phyloP scores from a whole-genome alignment of 2,888 invertebrate genomes.

The Tridacna gigas region DNA sequence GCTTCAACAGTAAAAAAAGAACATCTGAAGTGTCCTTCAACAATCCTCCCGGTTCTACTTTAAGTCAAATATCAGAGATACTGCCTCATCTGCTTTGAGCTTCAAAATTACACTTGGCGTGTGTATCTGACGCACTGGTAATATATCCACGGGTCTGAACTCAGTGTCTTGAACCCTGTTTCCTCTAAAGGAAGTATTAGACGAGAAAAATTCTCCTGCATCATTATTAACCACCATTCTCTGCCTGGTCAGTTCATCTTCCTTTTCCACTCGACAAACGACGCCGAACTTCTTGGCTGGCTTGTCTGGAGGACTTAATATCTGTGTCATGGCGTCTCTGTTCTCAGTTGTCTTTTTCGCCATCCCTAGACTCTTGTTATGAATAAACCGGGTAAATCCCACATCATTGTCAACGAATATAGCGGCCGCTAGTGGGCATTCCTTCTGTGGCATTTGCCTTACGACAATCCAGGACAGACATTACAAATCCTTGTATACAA shows the following conservation, averaged over 20 bases:
- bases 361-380: not conserved
- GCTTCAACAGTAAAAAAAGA: not conserved
- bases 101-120: not conserved
- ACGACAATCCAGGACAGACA: no score
- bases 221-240: not conserved
- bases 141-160: not conserved
- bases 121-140: not conserved
- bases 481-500: no score
- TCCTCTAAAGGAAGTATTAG: not conserved
- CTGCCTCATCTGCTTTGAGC: not conserved
- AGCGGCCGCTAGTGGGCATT: not conserved
- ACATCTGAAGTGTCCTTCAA: not conserved
- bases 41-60: not conserved
- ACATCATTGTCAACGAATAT: no score
- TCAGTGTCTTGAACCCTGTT: not conserved
- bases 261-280: not conserved
- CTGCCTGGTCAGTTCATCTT: not conserved
- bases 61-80: not conserved
- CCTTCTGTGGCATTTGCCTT: no score
- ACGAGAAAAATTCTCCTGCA: not conserved
- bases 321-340: not conserved
- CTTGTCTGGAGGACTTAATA: not conserved
- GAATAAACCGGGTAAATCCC: no score
- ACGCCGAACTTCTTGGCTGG: not conserved
- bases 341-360: not conserved